Evolutionary conservation across 2,888 invertebrate species (phyloP).

Genomic region (Eilema griseolum): DNA sequence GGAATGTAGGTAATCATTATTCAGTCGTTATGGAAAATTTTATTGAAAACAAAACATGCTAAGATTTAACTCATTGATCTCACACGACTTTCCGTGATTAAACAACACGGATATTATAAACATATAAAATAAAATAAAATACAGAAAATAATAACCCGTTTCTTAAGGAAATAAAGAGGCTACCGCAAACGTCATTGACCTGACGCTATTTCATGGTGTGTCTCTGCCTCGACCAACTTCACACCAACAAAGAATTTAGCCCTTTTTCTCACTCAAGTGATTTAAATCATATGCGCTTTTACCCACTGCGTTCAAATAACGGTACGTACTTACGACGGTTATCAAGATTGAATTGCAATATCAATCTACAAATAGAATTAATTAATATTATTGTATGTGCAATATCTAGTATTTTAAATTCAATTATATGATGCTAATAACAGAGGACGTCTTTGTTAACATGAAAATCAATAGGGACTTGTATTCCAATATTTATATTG

Average conservation of each 20-base stretch:
- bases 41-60: background rate
- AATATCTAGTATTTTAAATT: background rate
- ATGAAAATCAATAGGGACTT: constrained; percentile 7
- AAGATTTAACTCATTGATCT: background rate
- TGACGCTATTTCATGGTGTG: background rate
- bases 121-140: background rate
- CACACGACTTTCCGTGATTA: background rate
- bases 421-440: background rate
- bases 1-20: no score
- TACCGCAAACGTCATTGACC: constrained; percentile 8
- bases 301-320: no score
- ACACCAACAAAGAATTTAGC: background rate
- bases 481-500: constrained; percentile 1
- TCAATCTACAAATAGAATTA: background rate
- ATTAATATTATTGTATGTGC: background rate
- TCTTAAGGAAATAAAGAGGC: background rate
- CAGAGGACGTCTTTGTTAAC: background rate
- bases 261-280: background rate
- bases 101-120: background rate
- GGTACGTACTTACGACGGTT: background rate
- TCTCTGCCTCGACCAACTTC: background rate
- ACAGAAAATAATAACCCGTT: constrained; percentile 8
- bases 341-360: background rate
- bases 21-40: no score
- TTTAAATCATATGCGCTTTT: background rate